phyloP scores from a whole-genome alignment of 2,888 invertebrate genomes.

The Eilema sororculum region DNA sequence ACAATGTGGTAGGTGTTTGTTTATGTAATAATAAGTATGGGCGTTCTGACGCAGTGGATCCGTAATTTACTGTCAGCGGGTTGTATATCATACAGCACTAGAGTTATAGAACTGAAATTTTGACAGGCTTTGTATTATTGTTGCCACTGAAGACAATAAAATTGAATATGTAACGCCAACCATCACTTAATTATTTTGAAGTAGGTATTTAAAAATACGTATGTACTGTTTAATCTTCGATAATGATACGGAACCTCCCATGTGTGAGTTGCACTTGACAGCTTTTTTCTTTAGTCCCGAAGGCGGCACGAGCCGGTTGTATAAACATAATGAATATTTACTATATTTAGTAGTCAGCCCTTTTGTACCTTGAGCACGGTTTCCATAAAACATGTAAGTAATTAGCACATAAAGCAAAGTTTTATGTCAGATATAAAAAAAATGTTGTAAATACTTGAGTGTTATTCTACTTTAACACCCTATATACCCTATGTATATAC shows the following conservation, averaged over 20 bases:
- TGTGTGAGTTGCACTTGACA: neutral
- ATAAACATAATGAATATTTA: slow-evolving; percentile 71
- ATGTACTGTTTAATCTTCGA: too few relatives aligned
- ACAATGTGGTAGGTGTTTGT: too few relatives aligned
- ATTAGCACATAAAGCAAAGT: slow-evolving; percentile 50
- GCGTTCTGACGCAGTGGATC: too few relatives aligned
- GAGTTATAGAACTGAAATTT: neutral
- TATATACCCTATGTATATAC: too few relatives aligned
- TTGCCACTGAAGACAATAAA: neutral
- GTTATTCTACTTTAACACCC: neutral
- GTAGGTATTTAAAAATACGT: neutral
- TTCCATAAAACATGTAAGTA: slow-evolving; percentile 39
- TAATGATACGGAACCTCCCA: neutral
- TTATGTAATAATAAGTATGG: too few relatives aligned
- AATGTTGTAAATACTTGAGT: neutral
- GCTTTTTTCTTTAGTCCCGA: slow-evolving; percentile 21
- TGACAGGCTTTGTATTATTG: neutral
- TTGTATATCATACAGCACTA: neutral
- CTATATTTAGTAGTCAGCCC: slow-evolving; percentile 59
- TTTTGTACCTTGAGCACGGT: slow-evolving; percentile 52
- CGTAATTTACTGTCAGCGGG: too few relatives aligned
- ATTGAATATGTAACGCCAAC: neutral
- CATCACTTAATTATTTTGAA: neutral
- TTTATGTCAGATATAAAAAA: neutral
- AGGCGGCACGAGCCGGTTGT: slow-evolving; percentile 57